Conservation (phyloP, 2,113 vertebrate species). For the Microcebus ravelobensis region DNA sequence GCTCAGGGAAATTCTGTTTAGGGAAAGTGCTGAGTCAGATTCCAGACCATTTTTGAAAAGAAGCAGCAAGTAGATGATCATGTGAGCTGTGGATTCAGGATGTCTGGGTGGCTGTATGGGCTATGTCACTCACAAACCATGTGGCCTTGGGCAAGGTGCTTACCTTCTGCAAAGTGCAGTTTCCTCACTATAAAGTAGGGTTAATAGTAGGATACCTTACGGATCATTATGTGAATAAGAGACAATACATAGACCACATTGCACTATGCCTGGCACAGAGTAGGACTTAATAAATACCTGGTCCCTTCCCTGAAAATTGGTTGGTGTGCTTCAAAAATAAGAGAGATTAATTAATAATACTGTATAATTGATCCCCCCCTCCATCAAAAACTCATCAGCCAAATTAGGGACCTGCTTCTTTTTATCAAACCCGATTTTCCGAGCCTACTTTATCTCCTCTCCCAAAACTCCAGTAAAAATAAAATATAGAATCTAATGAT, state of each 20-base stretch:
- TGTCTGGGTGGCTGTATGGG: no score
- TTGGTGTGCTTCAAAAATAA: constrained; percentile 61
- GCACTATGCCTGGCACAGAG: neutral
- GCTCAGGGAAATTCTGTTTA: neutral
- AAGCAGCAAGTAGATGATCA: neutral
- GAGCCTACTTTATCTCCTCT: neutral
- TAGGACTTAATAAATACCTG: neutral
- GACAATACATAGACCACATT: neutral
- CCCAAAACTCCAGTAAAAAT: neutral
- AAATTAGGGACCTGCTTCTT: constrained; percentile 68
- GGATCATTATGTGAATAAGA: neutral
- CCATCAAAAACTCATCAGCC: constrained; percentile 67
- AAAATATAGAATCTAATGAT: constrained; percentile 81
- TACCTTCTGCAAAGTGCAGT: neutral
- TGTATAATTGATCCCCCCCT: constrained; percentile 8
- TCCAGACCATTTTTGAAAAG: constrained; percentile 33
- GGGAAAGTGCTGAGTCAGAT: neutral
- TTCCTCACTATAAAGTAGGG: neutral
- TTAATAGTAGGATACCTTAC: neutral
- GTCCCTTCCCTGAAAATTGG: neutral
- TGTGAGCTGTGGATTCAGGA: neutral
- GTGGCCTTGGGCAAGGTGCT: neutral
- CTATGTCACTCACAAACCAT: neutral
- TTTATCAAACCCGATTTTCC: neutral
- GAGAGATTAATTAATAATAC: constrained; percentile 66